These are phyloP conservation scores for Calycopis cecrops DNA, from an alignment of 1,140 invertebrate species.

Conservation along the genomic window DNA sequence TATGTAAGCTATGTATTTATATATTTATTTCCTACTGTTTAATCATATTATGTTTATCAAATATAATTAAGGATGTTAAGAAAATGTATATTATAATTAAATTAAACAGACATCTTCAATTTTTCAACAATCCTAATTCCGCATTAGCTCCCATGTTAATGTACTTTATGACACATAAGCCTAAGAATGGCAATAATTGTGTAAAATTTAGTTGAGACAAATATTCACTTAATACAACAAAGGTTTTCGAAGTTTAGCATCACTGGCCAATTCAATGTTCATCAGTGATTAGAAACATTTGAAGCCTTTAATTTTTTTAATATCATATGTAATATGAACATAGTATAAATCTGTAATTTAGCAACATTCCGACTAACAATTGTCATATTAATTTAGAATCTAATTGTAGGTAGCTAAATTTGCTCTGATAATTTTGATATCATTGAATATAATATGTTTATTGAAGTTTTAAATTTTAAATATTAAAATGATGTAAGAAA, in stretches of 20 bases:
- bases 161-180: no score
- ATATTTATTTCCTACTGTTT: constrained; percentile 3
- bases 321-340: constrained; percentile 20
- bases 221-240: no score
- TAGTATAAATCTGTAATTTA: constrained; percentile 28
- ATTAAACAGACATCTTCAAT: not conserved
- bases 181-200: no score
- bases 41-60: constrained; percentile 4
- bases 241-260: no score
- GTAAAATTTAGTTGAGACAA: no score
- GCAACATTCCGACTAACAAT: constrained; percentile 44
- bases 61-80: not conserved
- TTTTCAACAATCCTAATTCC: no score
- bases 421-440: constrained; percentile 49
- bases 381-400: constrained; percentile 38
- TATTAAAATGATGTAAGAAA: no score
- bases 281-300: no score
- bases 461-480: constrained; percentile 37
- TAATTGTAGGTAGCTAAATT: constrained; percentile 64
- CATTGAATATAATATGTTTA: constrained; percentile 47
- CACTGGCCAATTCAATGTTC: no score
- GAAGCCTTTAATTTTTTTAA: constrained; percentile 11
- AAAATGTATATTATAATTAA: not conserved
- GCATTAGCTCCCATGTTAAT: no score
- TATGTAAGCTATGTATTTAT: constrained; percentile 18